Evolutionary conservation across 2,113 vertebrate species (phyloP), one percentile per base, ranked within the genome.

Genomic region (Caretta caretta): DNA sequence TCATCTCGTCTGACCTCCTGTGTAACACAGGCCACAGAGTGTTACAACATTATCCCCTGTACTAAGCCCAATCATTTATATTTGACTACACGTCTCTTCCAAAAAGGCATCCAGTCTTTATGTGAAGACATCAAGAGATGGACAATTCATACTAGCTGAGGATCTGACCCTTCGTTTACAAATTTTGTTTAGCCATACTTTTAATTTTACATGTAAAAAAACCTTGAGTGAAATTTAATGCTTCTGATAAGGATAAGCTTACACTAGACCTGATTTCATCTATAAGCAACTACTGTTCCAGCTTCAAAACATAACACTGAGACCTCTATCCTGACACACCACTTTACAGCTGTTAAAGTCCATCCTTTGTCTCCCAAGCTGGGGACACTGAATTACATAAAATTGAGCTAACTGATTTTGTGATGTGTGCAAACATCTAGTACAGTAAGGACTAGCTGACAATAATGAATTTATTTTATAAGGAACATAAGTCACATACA

Each of bases 221-320:
- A 42, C 1, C 3, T 54, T 84, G 35, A 50, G 53, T 24, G 49
- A 69, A 86, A 84, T 22, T 19, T 6, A 82, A 90, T 2, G 3
- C 20, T 88, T 88, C 90, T 50, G 22, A 80, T 75, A 86, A 93
- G 35, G 38, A 75, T 11, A 91, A n/a, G 25, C 14, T 75, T 79
- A 10, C 27, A 8, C n/a, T 24, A 56, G 54, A 11, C 49, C 29
- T 83, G 27, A 93, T 48, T 95, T 48, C 8, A 27, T n/a, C 2
- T 9, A 84, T 24, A 49, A 51, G 24, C 46, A 83, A 65, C 2
- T 16, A 59, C 42, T 27, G 5, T 20, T 1, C 38, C n/a, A 65
- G 22, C 42, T 48, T 78, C 42, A 25, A 25, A 78, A 48, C 27
- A 90, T 86, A 78, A 89, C 7, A 83, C 13, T 29, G 49, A 83